Percentiles rank a stretch among this genome's conserved stretches.
Conservation (phyloP, 2,888 invertebrate species). For the Melanargia galathea region DNA sequence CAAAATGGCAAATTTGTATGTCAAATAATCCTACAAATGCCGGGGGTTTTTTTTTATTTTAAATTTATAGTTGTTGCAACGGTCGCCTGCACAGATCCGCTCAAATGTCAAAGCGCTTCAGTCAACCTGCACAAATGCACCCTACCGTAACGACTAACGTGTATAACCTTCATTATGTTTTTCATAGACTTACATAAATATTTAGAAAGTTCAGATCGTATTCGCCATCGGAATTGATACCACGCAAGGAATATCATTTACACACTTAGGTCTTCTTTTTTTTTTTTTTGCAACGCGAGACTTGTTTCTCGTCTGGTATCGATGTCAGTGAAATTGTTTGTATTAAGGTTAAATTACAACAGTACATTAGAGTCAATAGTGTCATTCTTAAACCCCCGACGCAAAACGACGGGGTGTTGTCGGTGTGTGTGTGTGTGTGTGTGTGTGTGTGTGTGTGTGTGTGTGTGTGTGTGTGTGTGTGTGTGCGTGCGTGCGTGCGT, state of each 20-base stretch:
- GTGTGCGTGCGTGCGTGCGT: too few species aligned
- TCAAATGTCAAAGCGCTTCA: background rate
- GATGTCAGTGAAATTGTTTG: conserved; percentile 14
- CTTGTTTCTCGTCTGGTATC: background rate
- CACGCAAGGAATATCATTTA: conserved; percentile 25
- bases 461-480: too few species aligned
- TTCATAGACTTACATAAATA: conserved; percentile 9
- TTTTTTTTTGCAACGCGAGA: conserved; percentile 9
- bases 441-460: too few species aligned
- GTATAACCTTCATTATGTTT: conserved; percentile 19
- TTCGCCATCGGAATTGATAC: conserved; percentile 27
- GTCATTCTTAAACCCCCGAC: too few species aligned
- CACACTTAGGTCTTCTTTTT: conserved; percentile 14
- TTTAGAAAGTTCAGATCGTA: conserved; percentile 10
- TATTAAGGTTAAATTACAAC: conserved; percentile 1
- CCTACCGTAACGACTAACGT: background rate
- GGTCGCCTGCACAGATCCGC: background rate
- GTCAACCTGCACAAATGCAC: background rate
- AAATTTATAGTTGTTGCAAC: too few species aligned
- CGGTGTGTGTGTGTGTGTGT: too few species aligned
- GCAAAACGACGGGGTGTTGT: too few species aligned
- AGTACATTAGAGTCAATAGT: too few species aligned
- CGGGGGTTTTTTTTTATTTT: background rate
- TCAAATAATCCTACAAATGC: too few species aligned
- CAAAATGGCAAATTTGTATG: too few species aligned